Base-by-base conservation (phyloP, 1,140 invertebrate genomes). In the Hesperophylax magnus region DNA sequence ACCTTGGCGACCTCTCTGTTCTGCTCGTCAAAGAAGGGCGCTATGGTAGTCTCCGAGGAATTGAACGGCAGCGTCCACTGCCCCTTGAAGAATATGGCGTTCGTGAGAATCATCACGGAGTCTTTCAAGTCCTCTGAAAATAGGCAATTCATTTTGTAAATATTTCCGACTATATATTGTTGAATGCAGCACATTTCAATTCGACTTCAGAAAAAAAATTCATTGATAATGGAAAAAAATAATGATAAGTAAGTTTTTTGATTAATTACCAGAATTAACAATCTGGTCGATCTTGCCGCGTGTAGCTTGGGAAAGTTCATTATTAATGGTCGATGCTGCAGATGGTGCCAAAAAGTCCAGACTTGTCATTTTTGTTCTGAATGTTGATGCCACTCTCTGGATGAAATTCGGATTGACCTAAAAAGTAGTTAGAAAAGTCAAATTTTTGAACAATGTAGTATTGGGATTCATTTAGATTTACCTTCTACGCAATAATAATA, bases 21-120 rank as follows among this genome's bases (percentile, higher is more conserved):
- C 17, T 87, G 85, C 61, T 92, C 91, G 80, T 91, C 88, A 72
- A 88, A 92, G 80, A 94, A 93, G 11, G 63, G 15, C 0, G 87
- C 83, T 69, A 89, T 86, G 22, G 82, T 84, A 17, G 96, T 97
- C 0, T 83, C 85, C 0, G 88, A 86, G n/a, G 85, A 84, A 85
- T 96, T 92, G 84, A 98, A 97, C 0, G 93, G 91, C 7, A 91
- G 88, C 63, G 92, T 90, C 96, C 96, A 98, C 39, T 90, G 88
- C 11, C 95, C 96, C 89, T 96, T 97, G 88, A 98, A 97, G 85
- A 94, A 96, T 22, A 97, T 87, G 0, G 94, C 93, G 84, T 95
- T 97, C 0, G 94, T 93, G 18, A 97, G 86, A 3, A 97, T 87
- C 82, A 97, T 87, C 80, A 90, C 88, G 0, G 94, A 93, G 65